These are phyloP conservation scores for Abrostola tripartita DNA, from an alignment of 2,888 invertebrate species.

Conservation along the genomic window DNA sequence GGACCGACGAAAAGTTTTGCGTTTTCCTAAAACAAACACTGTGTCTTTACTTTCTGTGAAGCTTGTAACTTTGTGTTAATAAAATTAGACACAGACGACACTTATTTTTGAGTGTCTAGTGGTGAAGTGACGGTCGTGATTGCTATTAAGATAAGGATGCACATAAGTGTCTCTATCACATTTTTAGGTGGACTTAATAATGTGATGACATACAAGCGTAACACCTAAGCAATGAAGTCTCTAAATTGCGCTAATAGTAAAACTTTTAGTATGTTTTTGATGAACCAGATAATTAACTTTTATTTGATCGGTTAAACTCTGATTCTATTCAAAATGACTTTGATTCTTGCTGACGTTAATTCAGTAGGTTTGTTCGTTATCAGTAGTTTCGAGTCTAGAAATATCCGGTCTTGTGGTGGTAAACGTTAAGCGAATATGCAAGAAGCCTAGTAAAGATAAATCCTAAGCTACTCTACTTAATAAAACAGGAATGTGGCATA, in stretches of 20 bases:
- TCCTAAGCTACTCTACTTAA: too few species aligned
- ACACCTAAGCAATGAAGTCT: background rate
- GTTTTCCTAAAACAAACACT: constrained; percentile 23
- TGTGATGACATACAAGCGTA: constrained; percentile 10
- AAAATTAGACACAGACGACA: constrained; percentile 15
- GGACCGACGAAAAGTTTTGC: constrained; percentile 28
- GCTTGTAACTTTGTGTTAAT: constrained; percentile 7
- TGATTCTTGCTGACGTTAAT: too few species aligned
- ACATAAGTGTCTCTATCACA: constrained; percentile 12
- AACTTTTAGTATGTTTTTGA: constrained; percentile 4
- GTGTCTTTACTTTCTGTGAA: constrained; percentile 15
- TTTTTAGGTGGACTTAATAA: constrained; percentile 20
- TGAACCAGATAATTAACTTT: too few species aligned
- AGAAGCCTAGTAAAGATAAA: too few species aligned
- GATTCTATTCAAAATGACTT: too few species aligned
- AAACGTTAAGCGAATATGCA: too few species aligned
- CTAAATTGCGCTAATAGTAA: constrained; percentile 10
- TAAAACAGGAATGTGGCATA: too few species aligned
- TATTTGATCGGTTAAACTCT: too few species aligned
- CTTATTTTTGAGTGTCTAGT: constrained; percentile 5
- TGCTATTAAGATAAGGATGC: constrained; percentile 9
- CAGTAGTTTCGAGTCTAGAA: too few species aligned
- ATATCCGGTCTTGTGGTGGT: too few species aligned
- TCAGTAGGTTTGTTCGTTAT: too few species aligned
- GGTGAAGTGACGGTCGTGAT: constrained; percentile 15